Base-by-base conservation (phyloP, 1,140 invertebrate genomes). In the Homarus americanus region DNA sequence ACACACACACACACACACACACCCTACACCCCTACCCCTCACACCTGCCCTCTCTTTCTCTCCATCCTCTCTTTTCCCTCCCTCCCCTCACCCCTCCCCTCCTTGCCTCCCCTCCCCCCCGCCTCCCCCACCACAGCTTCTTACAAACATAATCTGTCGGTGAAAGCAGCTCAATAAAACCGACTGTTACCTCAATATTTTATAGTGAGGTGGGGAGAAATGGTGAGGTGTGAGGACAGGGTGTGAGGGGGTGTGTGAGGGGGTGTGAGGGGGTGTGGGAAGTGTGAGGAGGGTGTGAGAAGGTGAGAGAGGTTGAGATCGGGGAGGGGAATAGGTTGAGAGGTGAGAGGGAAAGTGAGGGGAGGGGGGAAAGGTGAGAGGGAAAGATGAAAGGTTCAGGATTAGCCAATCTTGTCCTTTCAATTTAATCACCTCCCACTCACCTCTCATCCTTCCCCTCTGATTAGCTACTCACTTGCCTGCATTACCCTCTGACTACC, bases 271-370 rank as follows among this genome's bases (percentile, higher is more conserved):
- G n/a, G n/a, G n/a, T n/a, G n/a, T n/a, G n/a, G n/a, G n/a, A 34
- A 24, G 66, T 0, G 66, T 7, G 75, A 36, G 7, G 38, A 24
- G 10, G 34, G 32, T 5, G 75, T 1, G 1, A 0, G 38, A n/a
- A 10, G 38, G 34, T 12, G 36, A 15, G 2, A 28, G 24, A 15
- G 69, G 5, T n/a, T 12, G 38, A 15, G 1, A 5, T 20, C 15
- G 7, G 75, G 40, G 36, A 41, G 40, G 40, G 28, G 36, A 20
- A 41, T 28, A 78, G 36, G 40, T 5, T 4, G 24, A 69, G 66
- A 69, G 66, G 24, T 17, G 82, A 83, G 82, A 38, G 63, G 38
- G 82, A 83, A 36, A 69, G 63, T 36, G 82, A 83, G 82, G 36
- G 66, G 82, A 41, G 32, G 36, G 36, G 38, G 53, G 49, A 34